phyloP scores from a whole-genome alignment of 2,113 vertebrate genomes.

The Orycteropus afer region DNA sequence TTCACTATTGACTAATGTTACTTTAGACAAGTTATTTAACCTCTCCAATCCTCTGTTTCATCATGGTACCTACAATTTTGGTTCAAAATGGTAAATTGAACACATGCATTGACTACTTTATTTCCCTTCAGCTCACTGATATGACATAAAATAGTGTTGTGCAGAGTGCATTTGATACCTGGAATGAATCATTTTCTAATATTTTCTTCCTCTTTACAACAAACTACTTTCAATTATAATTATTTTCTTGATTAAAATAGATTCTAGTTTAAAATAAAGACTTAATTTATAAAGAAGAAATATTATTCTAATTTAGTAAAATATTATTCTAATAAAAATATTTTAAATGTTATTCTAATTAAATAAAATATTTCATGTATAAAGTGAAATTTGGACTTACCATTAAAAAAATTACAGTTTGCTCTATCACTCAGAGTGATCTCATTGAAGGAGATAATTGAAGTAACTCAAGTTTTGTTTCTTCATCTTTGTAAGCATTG shows the following conservation, averaged over 20 bases:
- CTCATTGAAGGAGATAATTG: not conserved
- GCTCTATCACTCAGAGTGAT: not conserved
- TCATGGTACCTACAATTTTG: not conserved
- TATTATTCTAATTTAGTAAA: not conserved
- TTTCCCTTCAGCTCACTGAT: not conserved
- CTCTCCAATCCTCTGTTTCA: not conserved
- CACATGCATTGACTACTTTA: not conserved
- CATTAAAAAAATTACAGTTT: not conserved
- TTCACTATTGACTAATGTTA: not conserved
- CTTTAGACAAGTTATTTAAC: not conserved
- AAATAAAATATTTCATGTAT: not conserved
- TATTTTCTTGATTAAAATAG: not conserved
- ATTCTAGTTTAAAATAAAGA: constrained; percentile 11
- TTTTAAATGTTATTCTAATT: no score
- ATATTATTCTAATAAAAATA: not conserved
- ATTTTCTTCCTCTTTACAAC: not conserved
- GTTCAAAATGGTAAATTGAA: not conserved
- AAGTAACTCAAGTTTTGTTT: not conserved
- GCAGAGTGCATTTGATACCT: not conserved
- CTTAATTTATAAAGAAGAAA: constrained; percentile 8
- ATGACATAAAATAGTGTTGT: not conserved
- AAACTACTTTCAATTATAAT: not conserved
- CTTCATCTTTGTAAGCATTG: not conserved
- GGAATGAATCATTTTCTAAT: not conserved
- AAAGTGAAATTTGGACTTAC: not conserved